These are phyloP conservation scores for Fistularia commersonii DNA, from an alignment of 2,797 vertebrate genomes.

Conservation along the genomic window DNA sequence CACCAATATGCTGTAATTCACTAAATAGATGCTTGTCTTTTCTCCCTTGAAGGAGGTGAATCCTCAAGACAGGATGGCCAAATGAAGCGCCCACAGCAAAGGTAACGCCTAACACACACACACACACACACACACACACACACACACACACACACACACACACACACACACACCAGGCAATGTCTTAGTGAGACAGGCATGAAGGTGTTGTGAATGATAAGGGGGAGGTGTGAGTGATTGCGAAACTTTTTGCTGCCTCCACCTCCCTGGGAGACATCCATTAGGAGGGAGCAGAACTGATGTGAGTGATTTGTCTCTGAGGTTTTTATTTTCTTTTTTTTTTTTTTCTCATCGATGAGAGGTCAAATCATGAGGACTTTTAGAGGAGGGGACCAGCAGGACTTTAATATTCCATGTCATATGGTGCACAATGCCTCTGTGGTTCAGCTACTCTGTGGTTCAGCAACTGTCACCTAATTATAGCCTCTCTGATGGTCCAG, in stretches of 20 bases:
- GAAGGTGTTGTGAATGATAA: constrained; percentile 50
- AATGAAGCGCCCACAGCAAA: too few relatives aligned
- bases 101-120: neutral
- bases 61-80: too few relatives aligned
- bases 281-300: constrained; percentile 43
- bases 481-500: neutral
- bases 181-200: constrained; percentile 54
- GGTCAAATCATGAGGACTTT: constrained; percentile 32
- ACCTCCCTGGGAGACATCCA: constrained; percentile 38
- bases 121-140: constrained; percentile 16
- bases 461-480: constrained; percentile 29
- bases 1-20: too few relatives aligned
- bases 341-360: constrained; percentile 33
- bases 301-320: constrained; percentile 7
- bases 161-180: constrained; percentile 13
- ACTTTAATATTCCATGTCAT: constrained; percentile 14
- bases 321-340: constrained; percentile 1
- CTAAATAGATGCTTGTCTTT: too few relatives aligned
- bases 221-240: constrained; percentile 43
- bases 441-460: constrained; percentile 7
- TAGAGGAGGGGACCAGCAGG: constrained; percentile 19
- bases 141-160: constrained; percentile 18
- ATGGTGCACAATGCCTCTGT: too few relatives aligned
- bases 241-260: constrained; percentile 16
- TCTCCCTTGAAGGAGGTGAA: too few relatives aligned